Evolutionary conservation across 2,888 invertebrate genomes (phyloP).

Genomic region (Conistra vaccinii): DNA sequence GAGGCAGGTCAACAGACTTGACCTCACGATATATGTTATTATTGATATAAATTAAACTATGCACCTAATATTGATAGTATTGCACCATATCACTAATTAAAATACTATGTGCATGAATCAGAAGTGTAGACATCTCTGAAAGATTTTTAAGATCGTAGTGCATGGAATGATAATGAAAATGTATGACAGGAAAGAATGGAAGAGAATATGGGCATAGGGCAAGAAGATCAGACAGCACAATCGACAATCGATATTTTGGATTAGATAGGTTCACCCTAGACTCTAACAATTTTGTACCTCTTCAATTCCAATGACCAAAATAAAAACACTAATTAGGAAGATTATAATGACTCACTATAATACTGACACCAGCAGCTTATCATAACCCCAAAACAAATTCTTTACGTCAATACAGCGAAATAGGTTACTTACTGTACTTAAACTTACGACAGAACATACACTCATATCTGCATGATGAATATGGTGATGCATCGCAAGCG

Average conservation of each 20-base stretch:
- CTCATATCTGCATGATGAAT: not conserved
- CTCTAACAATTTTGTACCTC: not conserved
- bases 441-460: not conserved
- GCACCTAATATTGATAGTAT: constrained; percentile 58
- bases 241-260: not conserved
- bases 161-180: too few relatives aligned
- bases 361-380: constrained; percentile 17
- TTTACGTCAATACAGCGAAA: constrained; percentile 24
- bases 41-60: constrained; percentile 65
- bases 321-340: not conserved
- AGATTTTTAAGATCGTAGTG: too few relatives aligned
- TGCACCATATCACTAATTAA: constrained; percentile 46
- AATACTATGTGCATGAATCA: constrained; percentile 25
- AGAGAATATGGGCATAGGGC: not conserved
- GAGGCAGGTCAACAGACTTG: constrained; percentile 63
- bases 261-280: not conserved
- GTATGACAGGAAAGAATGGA: too few relatives aligned
- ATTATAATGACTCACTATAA: constrained; percentile 8
- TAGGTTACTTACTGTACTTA: constrained; percentile 24
- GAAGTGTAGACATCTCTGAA: too few relatives aligned
- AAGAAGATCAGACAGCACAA: not conserved
- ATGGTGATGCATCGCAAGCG: not conserved
- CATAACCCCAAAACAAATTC: constrained; percentile 23
- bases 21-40: constrained; percentile 61
- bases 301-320: not conserved